Base-by-base conservation (phyloP, 2,797 vertebrate genomes). In the Hafferia zeledoni region DNA sequence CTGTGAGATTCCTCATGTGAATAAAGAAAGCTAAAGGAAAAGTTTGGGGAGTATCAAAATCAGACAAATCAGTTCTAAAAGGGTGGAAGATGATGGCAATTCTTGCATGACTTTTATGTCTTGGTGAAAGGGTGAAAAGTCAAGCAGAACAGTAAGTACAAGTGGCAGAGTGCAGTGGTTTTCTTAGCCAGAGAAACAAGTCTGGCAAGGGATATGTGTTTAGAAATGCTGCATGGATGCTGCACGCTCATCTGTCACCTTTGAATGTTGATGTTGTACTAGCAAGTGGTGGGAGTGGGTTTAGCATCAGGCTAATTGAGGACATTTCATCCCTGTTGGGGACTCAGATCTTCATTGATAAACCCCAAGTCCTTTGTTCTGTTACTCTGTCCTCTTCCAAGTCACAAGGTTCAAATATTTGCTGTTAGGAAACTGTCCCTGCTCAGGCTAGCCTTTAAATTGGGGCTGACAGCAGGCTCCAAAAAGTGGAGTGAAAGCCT, bases 321-420 rank as follows among this genome's bases (percentile, higher is more conserved):
- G 2, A 67, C 22, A 28, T 74, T 1, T 70, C 14, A n/a, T 56
- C 41, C 15, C 56, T 70, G 0, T 1, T 52, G 35, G 17, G 53
- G 11, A 30, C 4, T 4, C 8, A 10, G 20, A 5, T 55, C 39
- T 41, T 10, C 46, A 24, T 31, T 68, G 44, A 17, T 35, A 28
- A 50, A 46, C 25, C 46, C 30, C 22, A 72, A 43, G 35, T 27
- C 19, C 12, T 81, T 74, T 68, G 18, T 5, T 86, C 22, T 71
- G 70, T 46, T 31, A n/a, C 35, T 1, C 4, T 43, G 10, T 49
- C 35, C 17, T 61, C 31, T 49, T 63, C 20, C 33, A 37, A 53
- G 28, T 68, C n/a, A 56, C 30, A 68, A 84, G 35, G 30, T 43
- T 89, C 15, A 39, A 18, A 35, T 63, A 2, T 52, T 87, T 93